phyloP scores from a whole-genome alignment of 2,797 vertebrate genomes.

The Clarias laeviceps region DNA sequence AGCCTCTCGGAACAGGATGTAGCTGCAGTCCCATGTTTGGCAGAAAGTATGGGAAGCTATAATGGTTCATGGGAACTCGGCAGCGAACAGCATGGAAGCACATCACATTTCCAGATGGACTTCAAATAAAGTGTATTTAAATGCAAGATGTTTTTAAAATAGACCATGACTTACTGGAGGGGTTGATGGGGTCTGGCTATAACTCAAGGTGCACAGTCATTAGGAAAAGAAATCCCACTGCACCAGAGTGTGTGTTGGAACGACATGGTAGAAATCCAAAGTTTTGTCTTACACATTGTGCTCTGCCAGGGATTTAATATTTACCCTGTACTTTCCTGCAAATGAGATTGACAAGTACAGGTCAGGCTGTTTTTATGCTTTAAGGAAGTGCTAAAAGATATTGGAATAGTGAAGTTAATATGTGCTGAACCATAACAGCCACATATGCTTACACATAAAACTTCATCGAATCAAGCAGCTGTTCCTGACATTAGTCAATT shows the following conservation, averaged over 20 bases:
- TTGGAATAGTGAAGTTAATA: constrained; percentile 55
- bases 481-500: constrained; percentile 58
- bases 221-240: constrained; percentile 53
- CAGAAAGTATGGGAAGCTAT: constrained; percentile 53
- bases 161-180: constrained; percentile 46
- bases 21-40: constrained; percentile 58
- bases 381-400: constrained; percentile 59
- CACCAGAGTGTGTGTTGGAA: constrained; percentile 47
- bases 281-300: constrained; percentile 51
- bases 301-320: constrained; percentile 52
- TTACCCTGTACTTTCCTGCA: constrained; percentile 53
- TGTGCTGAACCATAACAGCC: constrained; percentile 52
- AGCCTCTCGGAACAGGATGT: constrained; percentile 47
- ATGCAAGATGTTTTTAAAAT: constrained; percentile 50
- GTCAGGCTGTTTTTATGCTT: constrained; percentile 57
- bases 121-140: constrained; percentile 58
- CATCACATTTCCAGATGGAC: constrained; percentile 63
- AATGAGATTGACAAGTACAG: constrained; percentile 61
- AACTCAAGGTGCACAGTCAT: constrained; percentile 56
- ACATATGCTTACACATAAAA: constrained; percentile 56
- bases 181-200: constrained; percentile 56
- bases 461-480: constrained; percentile 55
- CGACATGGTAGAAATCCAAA: constrained; percentile 31
- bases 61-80: constrained; percentile 58
- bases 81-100: constrained; percentile 49